Evolutionary conservation across 1,140 invertebrate genomes (phyloP).

Genomic region (Pinna nobilis): DNA sequence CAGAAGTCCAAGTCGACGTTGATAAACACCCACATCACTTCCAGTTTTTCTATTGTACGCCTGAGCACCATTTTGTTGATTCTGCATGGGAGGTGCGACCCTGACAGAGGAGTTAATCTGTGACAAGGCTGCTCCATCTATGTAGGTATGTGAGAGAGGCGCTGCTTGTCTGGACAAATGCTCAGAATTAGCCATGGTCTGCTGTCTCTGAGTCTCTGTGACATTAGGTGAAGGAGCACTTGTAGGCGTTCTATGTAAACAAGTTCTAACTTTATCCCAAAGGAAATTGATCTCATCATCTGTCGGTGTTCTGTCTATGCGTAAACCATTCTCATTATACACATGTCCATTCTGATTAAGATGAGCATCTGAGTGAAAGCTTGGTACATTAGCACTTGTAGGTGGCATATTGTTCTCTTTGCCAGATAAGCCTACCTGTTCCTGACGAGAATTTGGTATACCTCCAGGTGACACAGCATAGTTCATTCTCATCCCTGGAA

Average conservation of each 20-base stretch:
- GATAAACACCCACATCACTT: conserved; percentile 40
- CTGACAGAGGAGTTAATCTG: conserved; percentile 37
- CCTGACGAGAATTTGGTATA: not conserved
- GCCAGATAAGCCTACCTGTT: not conserved
- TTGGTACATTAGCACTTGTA: conserved; percentile 14
- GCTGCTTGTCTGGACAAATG: conserved; percentile 49
- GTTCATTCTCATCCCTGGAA: conserved; percentile 27
- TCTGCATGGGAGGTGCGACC: conserved; percentile 10
- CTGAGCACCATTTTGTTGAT: not conserved
- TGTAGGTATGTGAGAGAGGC: conserved; percentile 58
- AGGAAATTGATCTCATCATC: conserved; percentile 73
- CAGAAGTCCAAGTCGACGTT: conserved; percentile 55
- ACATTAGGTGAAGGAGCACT: conserved; percentile 18
- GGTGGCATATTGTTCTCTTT: conserved; percentile 9
- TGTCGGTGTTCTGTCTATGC: conserved; percentile 70
- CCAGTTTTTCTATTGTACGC: conserved; percentile 30
- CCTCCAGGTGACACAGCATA: not conserved
- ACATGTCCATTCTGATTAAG: conserved; percentile 44
- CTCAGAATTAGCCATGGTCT: not conserved
- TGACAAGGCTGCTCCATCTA: conserved; percentile 64
- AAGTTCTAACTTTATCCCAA: conserved; percentile 71
- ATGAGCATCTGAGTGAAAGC: conserved; percentile 1
- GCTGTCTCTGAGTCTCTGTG: conserved; percentile 19
- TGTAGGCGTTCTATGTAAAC: conserved; percentile 55
- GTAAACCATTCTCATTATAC: conserved; percentile 63